Base-by-base conservation (phyloP, 2,113 vertebrate species). In the Calonectris borealis region DNA sequence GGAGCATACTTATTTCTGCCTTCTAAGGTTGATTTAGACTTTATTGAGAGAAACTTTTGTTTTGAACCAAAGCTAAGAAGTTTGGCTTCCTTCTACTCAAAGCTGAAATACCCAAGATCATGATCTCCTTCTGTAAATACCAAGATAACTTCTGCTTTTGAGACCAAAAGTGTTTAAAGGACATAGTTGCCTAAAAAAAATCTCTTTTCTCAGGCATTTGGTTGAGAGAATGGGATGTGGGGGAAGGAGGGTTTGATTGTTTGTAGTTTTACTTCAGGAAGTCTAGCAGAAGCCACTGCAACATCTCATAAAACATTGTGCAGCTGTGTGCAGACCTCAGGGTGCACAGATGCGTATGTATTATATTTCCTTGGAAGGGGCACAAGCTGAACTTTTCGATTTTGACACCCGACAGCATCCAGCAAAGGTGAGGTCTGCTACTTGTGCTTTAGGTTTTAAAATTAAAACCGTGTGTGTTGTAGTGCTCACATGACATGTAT, bases 361-460 rank as follows among this genome's bases (percentile, higher is more conserved):
- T 97, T 97, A 95, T 91, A 75, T 97, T 97, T 96, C 95, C 97
- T 94, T 96, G 95, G 87, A 97, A 96, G 79, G 97, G 94, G 94
- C 96, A 97, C 84, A 94, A 92, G 94, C 95, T 97, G 94, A 97
- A 97, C 95, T 95, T 97, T 97, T 95, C 0, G 69, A 78, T 96
- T 96, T 93, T 97, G 96, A 97, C 96, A 97, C 97, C 84, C 87
- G 66, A 94, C 81, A 2, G 94, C 93, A 96, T 96, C 95, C 94
- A 97, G 93, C 88, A 95, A 97, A 97, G 97, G 97, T 97, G 97
- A 97, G 95, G 96, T 93, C 95, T 97, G 97, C 96, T 97, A 96
- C 95, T 97, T 97, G 97, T 96, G 93, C 89, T 94, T 94, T 46
- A 73, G 84, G 68, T 75, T 97, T 94, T 78, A 84, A 97, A 97